Evolutionary conservation across 2,797 vertebrate genomes (phyloP).

Genomic region (Cheracebus regulus): DNA sequence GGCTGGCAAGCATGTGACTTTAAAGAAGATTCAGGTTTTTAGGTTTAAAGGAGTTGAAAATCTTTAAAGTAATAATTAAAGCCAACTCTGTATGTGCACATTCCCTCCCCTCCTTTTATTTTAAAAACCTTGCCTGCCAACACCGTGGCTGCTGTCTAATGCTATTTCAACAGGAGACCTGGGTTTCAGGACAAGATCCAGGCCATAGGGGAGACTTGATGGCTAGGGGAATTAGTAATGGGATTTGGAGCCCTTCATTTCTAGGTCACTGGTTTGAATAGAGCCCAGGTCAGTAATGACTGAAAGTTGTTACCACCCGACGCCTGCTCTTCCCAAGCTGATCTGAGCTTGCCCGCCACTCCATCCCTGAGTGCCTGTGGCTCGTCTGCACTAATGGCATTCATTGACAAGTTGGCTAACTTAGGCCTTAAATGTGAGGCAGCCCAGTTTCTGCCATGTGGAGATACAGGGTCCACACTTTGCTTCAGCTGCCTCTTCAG

Average conservation of each 20-base stretch:
- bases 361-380: constrained; percentile 32
- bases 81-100: not conserved
- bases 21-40: constrained; percentile 60
- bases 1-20: constrained; percentile 56
- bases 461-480: not conserved
- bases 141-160: not conserved
- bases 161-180: constrained; percentile 19
- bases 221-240: constrained; percentile 54
- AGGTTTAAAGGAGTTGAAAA: constrained; percentile 64
- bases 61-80: constrained; percentile 59
- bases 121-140: not conserved
- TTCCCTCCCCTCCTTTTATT: not conserved
- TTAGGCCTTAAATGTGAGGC: not conserved
- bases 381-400: constrained; percentile 61
- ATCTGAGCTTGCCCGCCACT: constrained; percentile 21
- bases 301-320: constrained; percentile 67
- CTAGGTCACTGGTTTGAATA: constrained; percentile 71
- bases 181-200: constrained; percentile 46
- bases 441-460: not conserved
- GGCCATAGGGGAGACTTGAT: constrained; percentile 53
- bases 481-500: not conserved
- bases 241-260: constrained; percentile 68
- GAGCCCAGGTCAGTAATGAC: constrained; percentile 69
- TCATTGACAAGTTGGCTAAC: constrained; percentile 57
- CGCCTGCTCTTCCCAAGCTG: constrained; percentile 18